phyloP scores from a whole-genome alignment of 2,888 invertebrate genomes.

The Orgyia antiqua region DNA sequence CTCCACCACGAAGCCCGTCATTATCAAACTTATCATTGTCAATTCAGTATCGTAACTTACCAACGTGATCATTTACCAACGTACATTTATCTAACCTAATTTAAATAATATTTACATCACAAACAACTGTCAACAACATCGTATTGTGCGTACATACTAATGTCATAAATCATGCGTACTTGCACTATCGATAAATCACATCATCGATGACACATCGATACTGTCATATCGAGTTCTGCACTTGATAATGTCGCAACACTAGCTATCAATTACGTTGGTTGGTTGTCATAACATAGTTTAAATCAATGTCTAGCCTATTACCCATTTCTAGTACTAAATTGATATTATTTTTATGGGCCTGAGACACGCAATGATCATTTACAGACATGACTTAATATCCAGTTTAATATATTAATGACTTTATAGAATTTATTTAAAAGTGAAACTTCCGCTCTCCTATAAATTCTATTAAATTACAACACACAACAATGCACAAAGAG shows the following conservation, averaged over 20 bases:
- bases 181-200: constrained; percentile 12
- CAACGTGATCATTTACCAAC: too few species aligned
- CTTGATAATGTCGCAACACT: constrained; percentile 6
- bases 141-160: not conserved
- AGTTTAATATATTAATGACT: too few species aligned
- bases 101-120: too few species aligned
- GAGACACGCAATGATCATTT: constrained; percentile 5
- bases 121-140: not conserved
- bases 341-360: constrained; percentile 5
- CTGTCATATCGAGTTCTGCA: constrained; percentile 4
- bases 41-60: too few species aligned
- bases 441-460: too few species aligned
- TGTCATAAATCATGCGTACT: constrained; percentile 1
- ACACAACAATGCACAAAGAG: too few species aligned
- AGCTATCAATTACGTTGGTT: constrained; percentile 4
- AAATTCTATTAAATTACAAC: too few species aligned
- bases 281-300: constrained; percentile 7
- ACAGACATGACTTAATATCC: not conserved
- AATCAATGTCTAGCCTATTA: constrained; percentile 6
- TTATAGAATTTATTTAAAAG: too few species aligned
- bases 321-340: constrained; percentile 1
- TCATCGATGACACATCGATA: constrained; percentile 9
- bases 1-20: too few species aligned
- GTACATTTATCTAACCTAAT: too few species aligned
- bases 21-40: too few species aligned